Percentiles rank a stretch among this genome's conserved stretches.
These are phyloP conservation scores for Callimorpha dominula DNA, from an alignment of 2,888 invertebrate genomes.

Conservation along the genomic window DNA sequence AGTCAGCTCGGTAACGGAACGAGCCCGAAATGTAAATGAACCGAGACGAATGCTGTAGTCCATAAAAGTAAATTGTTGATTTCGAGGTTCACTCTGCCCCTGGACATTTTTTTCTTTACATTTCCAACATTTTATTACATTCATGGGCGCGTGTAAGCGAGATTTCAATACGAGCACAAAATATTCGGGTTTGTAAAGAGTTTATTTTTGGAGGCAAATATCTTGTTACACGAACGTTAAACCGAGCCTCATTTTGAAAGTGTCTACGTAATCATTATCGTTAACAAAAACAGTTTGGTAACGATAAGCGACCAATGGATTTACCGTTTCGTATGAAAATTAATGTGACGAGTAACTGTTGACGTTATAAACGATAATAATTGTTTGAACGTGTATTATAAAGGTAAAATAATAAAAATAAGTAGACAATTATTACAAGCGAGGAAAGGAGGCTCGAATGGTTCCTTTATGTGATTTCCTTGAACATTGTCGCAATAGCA, in stretches of 20 bases:
- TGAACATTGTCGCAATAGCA: constrained; percentile 69
- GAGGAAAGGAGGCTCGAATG: constrained; percentile 50
- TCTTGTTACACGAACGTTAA: constrained; percentile 29
- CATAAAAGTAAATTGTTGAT: constrained; percentile 61
- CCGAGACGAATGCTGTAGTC: constrained; percentile 54
- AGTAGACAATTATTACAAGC: constrained; percentile 60
- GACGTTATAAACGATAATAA: constrained; percentile 7
- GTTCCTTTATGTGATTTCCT: constrained; percentile 69
- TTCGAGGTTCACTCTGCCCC: constrained; percentile 46
- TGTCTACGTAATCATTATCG: constrained; percentile 31
- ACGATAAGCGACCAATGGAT: constrained; percentile 19
- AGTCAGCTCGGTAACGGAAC: constrained; percentile 50
- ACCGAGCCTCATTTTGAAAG: constrained; percentile 23
- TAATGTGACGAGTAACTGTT: constrained; percentile 10
- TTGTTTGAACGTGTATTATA: constrained; percentile 5
- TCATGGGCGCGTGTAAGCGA: constrained; percentile 43
- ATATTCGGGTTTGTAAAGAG: constrained; percentile 23
- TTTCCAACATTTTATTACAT: constrained; percentile 53
- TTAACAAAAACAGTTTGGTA: constrained; percentile 40
- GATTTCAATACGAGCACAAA: constrained; percentile 44
- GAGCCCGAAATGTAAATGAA: constrained; percentile 56
- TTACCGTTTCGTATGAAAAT: constrained; percentile 9
- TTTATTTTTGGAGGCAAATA: constrained; percentile 18
- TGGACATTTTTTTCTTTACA: constrained; percentile 41
- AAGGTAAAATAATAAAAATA: constrained; percentile 55